phyloP scores from a whole-genome alignment of 2,113 vertebrate species.

The Lontra canadensis region DNA sequence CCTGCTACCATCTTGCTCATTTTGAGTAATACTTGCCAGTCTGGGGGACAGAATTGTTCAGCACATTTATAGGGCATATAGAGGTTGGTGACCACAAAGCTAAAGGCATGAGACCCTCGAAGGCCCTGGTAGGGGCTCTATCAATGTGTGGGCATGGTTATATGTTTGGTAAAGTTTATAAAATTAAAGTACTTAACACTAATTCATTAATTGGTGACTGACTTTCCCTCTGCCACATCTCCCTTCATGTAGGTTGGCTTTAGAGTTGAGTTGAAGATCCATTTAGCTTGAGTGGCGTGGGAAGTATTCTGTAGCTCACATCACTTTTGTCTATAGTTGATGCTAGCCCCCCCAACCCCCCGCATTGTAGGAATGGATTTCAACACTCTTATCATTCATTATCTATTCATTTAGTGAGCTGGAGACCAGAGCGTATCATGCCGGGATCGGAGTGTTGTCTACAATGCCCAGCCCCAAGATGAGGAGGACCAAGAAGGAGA shows the following conservation, averaged over 20 bases:
- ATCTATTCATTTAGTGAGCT: background rate
- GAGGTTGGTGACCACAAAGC: background rate
- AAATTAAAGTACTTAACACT: background rate
- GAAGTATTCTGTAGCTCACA: background rate
- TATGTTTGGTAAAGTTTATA: background rate
- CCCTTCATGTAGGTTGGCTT: background rate
- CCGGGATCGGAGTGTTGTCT: background rate
- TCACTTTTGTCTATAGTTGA: background rate
- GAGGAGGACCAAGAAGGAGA: background rate
- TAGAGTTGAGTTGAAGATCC: background rate
- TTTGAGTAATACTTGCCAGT: background rate
- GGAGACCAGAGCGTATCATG: background rate
- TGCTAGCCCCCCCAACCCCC: no score
- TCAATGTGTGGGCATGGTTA: background rate
- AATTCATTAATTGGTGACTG: background rate
- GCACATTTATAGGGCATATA: rapidly evolving
- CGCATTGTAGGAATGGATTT: background rate
- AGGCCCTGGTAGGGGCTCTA: background rate
- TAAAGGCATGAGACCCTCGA: background rate
- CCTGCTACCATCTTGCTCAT: background rate
- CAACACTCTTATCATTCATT: background rate
- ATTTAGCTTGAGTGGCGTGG: background rate
- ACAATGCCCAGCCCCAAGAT: background rate
- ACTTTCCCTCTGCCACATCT: background rate
- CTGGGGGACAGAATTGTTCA: background rate